Evolutionary conservation across 2,113 vertebrate species (phyloP), one percentile per base, ranked within the genome.

Genomic region (Sminthopsis crassicaudata): DNA sequence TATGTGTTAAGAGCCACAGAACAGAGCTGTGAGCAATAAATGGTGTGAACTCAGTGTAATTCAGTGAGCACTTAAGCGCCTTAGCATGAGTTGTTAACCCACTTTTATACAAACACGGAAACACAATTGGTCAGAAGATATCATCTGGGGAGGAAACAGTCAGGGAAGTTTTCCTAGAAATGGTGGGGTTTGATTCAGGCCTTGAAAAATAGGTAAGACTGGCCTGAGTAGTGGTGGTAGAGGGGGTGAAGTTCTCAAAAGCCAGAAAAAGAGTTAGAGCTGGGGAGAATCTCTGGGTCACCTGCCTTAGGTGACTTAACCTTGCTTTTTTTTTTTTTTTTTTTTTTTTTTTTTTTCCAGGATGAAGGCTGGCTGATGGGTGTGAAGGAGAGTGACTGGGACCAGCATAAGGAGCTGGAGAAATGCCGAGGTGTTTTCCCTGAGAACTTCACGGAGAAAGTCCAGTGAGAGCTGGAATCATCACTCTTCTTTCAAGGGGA

Each of bases 321-420:
- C 46, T 60, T 11, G 0, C 23, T 24, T 90, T 46, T 92, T 0
- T 48, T 24, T 90, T n/a, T 46, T 92, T 0, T 48, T 94, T 46
- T 92, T 0, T 48, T 24, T 90, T 46, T 92, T 24, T 90, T 46
- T 92, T 46, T 92, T 0, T 48, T 94, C 48, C 94, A 99, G 99
- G 99, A 99, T 0, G 99, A 99, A 14, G 99, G 99, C 96, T 99
- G 99, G 99, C 98, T 99, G 97, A 99, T 99, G 99, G 99, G 99
- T 0, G 97, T 99, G 89, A 99, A 99, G 98, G 98, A 99, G 96
- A 98, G 98, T 0, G 99, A 99, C 96, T 99, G 99, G 99, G 97
- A 99, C 93, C 98, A 99, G 98, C 98, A 97, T 94, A 99, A 99
- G 98, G 99, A 99, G 94, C 98, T 99, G 51, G 98, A 99, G 95